phyloP scores from a whole-genome alignment of 2,113 vertebrate species.

The Euleptes europaea region DNA sequence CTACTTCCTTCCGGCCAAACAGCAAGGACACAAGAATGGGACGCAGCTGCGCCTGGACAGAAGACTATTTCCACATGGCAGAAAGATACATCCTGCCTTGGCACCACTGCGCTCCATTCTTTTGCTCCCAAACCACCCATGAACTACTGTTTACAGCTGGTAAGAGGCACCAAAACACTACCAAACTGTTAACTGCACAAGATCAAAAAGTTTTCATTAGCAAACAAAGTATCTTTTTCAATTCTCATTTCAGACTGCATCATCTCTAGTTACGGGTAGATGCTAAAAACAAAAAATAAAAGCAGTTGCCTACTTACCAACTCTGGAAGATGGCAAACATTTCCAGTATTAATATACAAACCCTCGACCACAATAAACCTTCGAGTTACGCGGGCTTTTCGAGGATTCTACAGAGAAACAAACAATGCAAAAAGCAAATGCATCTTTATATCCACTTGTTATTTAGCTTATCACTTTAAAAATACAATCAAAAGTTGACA shows the following conservation, averaged over 20 bases:
- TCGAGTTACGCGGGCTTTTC: constrained; percentile 92
- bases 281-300: constrained; percentile 1
- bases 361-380: constrained; percentile 93
- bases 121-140: not conserved
- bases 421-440: not conserved
- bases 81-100: not conserved
- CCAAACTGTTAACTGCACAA: not conserved
- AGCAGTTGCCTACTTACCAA: constrained; percentile 78
- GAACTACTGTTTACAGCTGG: not conserved
- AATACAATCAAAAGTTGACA: not conserved
- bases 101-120: no score
- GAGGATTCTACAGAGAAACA: constrained; percentile 82
- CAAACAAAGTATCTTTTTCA: not conserved
- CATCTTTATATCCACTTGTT: not conserved
- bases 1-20: not conserved
- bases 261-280: not conserved
- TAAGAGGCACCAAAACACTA: not conserved
- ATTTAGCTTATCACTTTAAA: not conserved
- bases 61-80: not conserved
- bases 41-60: not conserved
- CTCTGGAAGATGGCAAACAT: constrained; percentile 92
- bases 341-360: constrained; percentile 92
- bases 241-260: not conserved
- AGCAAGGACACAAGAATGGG: not conserved
- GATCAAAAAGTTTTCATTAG: not conserved